Evolutionary conservation across 2,797 vertebrate genomes (phyloP).

Genomic region (Aplochiton taeniatus): DNA sequence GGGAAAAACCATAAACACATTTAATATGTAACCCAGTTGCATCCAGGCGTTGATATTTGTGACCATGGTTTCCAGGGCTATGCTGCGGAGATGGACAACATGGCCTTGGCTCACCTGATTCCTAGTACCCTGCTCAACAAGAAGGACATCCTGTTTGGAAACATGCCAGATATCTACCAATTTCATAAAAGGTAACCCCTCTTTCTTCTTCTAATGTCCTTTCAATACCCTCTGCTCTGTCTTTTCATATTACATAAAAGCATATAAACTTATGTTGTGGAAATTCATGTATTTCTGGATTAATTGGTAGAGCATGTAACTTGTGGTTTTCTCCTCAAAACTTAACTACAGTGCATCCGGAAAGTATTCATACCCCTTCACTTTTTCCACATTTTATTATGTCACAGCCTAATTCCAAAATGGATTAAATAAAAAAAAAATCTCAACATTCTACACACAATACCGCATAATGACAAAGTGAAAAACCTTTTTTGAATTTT

Average conservation of each 20-base stretch:
- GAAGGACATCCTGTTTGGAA: conserved; percentile 94
- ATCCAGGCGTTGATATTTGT: neutral
- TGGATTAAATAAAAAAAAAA: no score
- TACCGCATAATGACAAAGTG: no score
- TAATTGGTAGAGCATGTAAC: no score
- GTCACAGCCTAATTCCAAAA: no score
- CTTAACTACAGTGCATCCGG: no score
- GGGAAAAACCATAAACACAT: no score
- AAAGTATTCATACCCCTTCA: no score
- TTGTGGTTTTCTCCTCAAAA: no score
- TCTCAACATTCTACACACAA: no score
- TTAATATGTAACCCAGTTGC: no score
- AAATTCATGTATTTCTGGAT: neutral
- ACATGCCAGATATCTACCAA: conserved; percentile 95
- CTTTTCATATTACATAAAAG: neutral
- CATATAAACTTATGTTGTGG: neutral
- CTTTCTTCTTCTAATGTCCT: neutral
- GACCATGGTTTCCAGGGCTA: conserved; percentile 81
- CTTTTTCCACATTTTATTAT: no score
- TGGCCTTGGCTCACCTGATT: conserved; percentile 86
- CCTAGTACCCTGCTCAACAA: conserved; percentile 85
- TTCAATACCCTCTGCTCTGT: neutral
- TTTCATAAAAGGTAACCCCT: conserved; percentile 90
- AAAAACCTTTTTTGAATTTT: no score
- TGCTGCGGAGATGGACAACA: conserved; percentile 93